A percentile compares a stretch with the other conserved stretches of the same genome.
phyloP scores from a whole-genome alignment of 2,888 invertebrate species.

The Dryocosmus kuriphilus region DNA sequence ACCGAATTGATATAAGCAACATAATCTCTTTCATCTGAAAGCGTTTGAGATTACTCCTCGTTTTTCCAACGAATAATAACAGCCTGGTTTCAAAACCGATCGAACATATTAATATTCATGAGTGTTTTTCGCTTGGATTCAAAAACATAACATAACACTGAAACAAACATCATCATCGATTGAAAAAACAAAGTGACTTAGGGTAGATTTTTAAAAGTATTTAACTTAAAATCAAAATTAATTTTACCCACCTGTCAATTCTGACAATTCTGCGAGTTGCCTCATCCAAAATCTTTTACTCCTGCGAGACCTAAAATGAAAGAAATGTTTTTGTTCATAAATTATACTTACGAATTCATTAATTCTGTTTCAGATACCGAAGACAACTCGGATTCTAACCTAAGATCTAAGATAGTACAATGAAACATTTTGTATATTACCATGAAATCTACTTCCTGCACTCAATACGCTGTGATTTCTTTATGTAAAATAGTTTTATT shows the following conservation, averaged over 20 bases:
- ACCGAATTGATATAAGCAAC: constrained; percentile 39
- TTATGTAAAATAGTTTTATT: neutral
- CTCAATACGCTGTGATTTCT: constrained; percentile 13
- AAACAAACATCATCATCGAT: constrained; percentile 1
- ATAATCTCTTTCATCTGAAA: constrained; percentile 39
- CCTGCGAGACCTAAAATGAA: neutral
- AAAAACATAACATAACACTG: neutral
- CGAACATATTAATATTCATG: constrained; percentile 26
- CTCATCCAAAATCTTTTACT: constrained; percentile 67
- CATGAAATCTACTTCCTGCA: neutral
- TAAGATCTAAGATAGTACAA: neutral
- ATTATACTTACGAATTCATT: neutral
- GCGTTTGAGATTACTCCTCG: constrained; percentile 32
- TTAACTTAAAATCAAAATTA: neutral
- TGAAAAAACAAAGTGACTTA: constrained; percentile 8
- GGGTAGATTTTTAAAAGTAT: neutral
- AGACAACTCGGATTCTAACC: neutral
- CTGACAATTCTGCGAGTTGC: constrained; percentile 60
- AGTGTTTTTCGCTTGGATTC: constrained; percentile 22
- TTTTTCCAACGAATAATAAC: constrained; percentile 30
- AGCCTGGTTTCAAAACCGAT: constrained; percentile 28
- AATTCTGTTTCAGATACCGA: constrained; percentile 12
- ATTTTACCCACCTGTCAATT: constrained; percentile 61
- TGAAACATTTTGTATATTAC: neutral
- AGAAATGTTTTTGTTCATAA: neutral